Percentiles rank a stretch among this genome's conserved stretches.
phyloP scores from a whole-genome alignment of 2,888 invertebrate genomes.

The Rhamphomyia laevipes region DNA sequence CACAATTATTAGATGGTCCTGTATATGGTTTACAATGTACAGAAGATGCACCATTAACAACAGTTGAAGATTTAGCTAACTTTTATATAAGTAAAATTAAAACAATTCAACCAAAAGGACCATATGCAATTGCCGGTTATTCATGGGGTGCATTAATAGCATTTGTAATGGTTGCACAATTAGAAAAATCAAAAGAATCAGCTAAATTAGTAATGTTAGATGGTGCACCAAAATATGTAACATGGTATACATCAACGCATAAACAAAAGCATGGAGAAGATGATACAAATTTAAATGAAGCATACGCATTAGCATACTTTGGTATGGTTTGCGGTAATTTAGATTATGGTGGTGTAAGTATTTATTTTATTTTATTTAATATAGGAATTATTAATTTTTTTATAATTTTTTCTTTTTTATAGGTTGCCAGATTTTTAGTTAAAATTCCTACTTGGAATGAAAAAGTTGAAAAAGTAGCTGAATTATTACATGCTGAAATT shows the following conservation, averaged over 20 bases:
- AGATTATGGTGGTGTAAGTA: slow-evolving; percentile 55
- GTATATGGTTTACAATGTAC: slow-evolving; percentile 89
- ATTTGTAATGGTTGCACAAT: slow-evolving; percentile 83
- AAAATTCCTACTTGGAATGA: slow-evolving; percentile 36
- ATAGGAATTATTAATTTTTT: background rate
- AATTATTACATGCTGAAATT: slow-evolving; percentile 35
- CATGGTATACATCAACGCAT: slow-evolving; percentile 57
- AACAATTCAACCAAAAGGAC: slow-evolving; percentile 63
- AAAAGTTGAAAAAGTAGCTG: slow-evolving; percentile 37
- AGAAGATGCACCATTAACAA: slow-evolving; percentile 55
- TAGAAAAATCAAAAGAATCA: slow-evolving; percentile 47
- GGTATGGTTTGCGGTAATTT: slow-evolving; percentile 65
- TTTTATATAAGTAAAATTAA: slow-evolving; percentile 64
- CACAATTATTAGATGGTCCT: slow-evolving; percentile 57
- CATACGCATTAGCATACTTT: slow-evolving; percentile 72
- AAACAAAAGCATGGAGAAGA: slow-evolving; percentile 32
- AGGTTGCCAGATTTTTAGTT: slow-evolving; percentile 30
- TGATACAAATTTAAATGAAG: slow-evolving; percentile 48
- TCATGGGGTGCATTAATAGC: slow-evolving; percentile 93
- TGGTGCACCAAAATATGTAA: slow-evolving; percentile 76
- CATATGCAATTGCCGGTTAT: slow-evolving; percentile 85
- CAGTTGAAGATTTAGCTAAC: slow-evolving; percentile 58
- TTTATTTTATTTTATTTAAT: background rate
- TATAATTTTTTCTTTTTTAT: slow-evolving; percentile 4
- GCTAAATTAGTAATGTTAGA: slow-evolving; percentile 62